These are phyloP conservation scores for Xenopus laevis DNA, from an alignment of 2,113 vertebrate species.

Conservation along the genomic window DNA sequence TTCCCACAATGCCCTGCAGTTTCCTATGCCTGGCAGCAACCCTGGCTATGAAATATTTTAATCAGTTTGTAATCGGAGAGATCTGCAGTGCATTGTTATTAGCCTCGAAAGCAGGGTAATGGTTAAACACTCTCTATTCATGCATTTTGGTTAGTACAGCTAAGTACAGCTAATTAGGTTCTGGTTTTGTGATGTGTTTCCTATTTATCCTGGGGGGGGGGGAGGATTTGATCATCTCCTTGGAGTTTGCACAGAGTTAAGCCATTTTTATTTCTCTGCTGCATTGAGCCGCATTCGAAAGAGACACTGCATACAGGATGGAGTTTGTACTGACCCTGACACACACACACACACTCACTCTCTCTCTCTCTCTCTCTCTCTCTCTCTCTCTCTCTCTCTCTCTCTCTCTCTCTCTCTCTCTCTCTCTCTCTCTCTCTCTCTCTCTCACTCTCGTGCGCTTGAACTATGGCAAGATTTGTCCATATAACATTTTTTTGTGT, in stretches of 20 bases:
- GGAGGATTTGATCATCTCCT: constrained; percentile 4
- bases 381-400: not conserved
- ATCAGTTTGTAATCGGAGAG: not conserved
- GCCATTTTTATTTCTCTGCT: constrained; percentile 11
- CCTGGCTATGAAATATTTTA: not conserved
- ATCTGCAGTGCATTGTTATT: not conserved
- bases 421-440: not conserved
- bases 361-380: too few species aligned
- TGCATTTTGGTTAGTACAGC: not conserved
- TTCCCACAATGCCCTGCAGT: not conserved
- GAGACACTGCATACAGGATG: not conserved
- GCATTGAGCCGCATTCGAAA: constrained; percentile 4
- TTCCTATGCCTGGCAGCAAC: not conserved
- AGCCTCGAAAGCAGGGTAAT: not conserved
- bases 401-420: not conserved
- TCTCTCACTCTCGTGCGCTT: not conserved
- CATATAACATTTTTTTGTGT: not conserved
- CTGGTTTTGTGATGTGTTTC: not conserved
- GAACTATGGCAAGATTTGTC: not conserved
- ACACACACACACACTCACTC: too few species aligned
- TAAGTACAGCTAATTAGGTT: not conserved
- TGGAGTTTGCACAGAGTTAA: constrained; percentile 12
- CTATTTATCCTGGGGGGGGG: not conserved
- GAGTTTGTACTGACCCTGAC: constrained; percentile 12
- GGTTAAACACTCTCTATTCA: not conserved